Evolutionary conservation across 2,888 invertebrate species (phyloP).

Genomic region (Epistrophe grossulariae): DNA sequence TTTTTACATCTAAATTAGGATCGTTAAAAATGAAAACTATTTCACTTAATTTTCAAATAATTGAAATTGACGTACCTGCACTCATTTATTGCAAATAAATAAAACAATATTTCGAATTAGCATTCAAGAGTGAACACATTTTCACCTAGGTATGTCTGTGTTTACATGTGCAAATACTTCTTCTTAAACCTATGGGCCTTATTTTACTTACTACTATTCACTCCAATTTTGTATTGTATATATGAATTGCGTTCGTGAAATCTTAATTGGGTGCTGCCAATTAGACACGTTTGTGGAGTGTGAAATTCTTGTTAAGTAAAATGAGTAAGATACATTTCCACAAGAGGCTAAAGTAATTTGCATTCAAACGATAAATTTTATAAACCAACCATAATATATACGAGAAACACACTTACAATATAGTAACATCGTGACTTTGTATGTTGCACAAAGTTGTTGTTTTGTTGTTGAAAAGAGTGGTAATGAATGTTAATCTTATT

Average conservation of each 20-base stretch:
- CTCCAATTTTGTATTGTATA: constrained; percentile 16
- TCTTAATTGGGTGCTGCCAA: constrained; percentile 62
- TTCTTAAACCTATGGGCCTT: not conserved
- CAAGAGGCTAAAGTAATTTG: constrained; percentile 43
- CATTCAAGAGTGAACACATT: constrained; percentile 51
- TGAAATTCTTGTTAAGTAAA: constrained; percentile 46
- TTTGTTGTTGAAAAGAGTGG: not conserved
- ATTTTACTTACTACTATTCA: not conserved
- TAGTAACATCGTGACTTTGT: constrained; percentile 42
- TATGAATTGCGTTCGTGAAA: constrained; percentile 34
- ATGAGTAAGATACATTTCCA: constrained; percentile 18
- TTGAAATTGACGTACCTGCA: constrained; percentile 24
- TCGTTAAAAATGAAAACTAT: not conserved
- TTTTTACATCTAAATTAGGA: not conserved
- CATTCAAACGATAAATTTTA: constrained; percentile 54
- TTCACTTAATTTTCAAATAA: constrained; percentile 12
- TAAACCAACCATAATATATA: not conserved
- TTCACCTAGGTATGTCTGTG: constrained; percentile 46
- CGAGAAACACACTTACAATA: not conserved
- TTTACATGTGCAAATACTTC: not conserved
- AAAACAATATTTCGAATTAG: constrained; percentile 21
- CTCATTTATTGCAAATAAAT: constrained; percentile 31
- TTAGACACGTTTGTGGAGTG: constrained; percentile 67
- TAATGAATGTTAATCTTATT: constrained; percentile 10
- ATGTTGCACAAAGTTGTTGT: constrained; percentile 6